Base-by-base conservation (phyloP, 2,888 invertebrate species). In the Ophion ellenae region DNA sequence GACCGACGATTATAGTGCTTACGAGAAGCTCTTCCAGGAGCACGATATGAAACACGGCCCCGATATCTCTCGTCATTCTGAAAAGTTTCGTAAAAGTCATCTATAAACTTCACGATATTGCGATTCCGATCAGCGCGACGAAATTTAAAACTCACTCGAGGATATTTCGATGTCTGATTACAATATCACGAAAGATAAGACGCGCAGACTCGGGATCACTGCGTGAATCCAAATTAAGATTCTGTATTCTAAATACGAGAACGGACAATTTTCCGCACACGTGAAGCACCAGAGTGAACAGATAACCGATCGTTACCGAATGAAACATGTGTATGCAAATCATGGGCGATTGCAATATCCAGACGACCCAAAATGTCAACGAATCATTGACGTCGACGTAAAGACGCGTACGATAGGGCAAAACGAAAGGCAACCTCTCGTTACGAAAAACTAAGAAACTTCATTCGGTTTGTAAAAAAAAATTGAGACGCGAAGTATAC, bases 261-360 rank as follows among this genome's bases (percentile, higher is more conserved):
- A 85, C 82, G 61, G 85, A 64, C 66, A 85, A 64, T 70, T 79
- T 70, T n/a, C 85, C 85, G 71, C 79, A 79, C 14, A 82, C 85
- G 45, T 82, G 81, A 9, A 85, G 74, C 3, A 85, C 79, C 53
- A 85, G 47, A 32, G 82, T 69, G 20, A 82, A 82, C 7, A 85
- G 64, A 20, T 71, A 85, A 36, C 70, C 78, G 32, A 82, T 80
- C 2, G 85, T 74, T 53, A 75, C 78, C 17, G 85, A 70, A 69
- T 81, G 78, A 75, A 78, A 85, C 36, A 75, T 78, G 17, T 78
- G 74, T 45, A 85, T 20, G 74, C 69, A 78, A 32, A 81, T 78
- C 79, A 82, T 79, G 14, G 85, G 85, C 1, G 63, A 70, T 79
- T 85, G 85, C 70, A 53, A 79, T 45, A 61, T 71, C 66, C 82